phyloP scores from a whole-genome alignment of 2,888 invertebrate genomes.

The Plutella xylostella region DNA sequence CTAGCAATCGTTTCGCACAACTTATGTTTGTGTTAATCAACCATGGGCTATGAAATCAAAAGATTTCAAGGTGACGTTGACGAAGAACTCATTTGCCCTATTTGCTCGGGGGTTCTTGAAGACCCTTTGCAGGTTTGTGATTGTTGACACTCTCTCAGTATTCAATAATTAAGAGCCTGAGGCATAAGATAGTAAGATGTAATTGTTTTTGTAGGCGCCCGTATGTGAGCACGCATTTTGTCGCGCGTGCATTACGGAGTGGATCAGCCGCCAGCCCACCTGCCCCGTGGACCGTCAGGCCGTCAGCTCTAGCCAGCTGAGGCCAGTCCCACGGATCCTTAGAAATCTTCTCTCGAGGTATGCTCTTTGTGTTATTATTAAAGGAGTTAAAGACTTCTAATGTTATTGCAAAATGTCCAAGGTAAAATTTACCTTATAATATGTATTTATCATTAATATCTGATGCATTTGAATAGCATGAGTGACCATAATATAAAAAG shows the following conservation, averaged over 20 bases:
- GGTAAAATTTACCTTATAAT: too few species aligned
- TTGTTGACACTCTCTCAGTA: slow-evolving; percentile 1
- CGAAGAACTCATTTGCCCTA: slow-evolving; percentile 96
- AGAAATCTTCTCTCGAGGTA: slow-evolving; percentile 90
- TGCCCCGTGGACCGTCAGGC: slow-evolving; percentile 95
- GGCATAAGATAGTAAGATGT: too few species aligned
- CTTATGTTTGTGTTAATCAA: slow-evolving; percentile 5
- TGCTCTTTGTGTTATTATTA: slow-evolving; percentile 14
- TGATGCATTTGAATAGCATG: too few species aligned
- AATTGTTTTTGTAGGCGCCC: slow-evolving; percentile 76
- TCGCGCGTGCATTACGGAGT: slow-evolving; percentile 92
- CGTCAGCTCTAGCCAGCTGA: slow-evolving; percentile 88
- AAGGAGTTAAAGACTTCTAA: too few species aligned
- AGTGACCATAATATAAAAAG: too few species aligned
- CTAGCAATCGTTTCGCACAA: too few species aligned
- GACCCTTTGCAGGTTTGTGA: slow-evolving; percentile 89
- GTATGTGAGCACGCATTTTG: slow-evolving; percentile 98
- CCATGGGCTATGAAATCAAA: slow-evolving; percentile 94
- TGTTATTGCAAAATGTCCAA: too few species aligned
- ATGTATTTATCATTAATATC: too few species aligned
- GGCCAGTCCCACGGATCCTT: slow-evolving; percentile 93
- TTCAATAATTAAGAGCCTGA: too few species aligned
- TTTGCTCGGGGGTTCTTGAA: slow-evolving; percentile 95
- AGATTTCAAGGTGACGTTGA: slow-evolving; percentile 96
- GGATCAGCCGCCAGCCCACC: slow-evolving; percentile 93